These are phyloP conservation scores for Rhodinocichla rosea DNA, from an alignment of 2,113 vertebrate genomes.

Conservation along the genomic window DNA sequence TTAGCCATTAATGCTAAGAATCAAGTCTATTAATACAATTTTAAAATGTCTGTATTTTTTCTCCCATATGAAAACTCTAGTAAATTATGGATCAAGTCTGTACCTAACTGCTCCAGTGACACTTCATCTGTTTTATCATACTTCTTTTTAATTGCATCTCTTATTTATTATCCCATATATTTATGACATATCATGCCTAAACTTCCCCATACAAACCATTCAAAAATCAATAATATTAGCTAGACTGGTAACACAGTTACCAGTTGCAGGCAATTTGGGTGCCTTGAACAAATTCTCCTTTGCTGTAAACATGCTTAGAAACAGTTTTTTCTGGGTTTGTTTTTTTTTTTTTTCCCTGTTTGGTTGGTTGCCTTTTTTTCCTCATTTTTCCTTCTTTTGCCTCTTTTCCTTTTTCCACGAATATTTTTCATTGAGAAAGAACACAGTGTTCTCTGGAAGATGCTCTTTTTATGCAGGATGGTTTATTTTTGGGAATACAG, in stretches of 20 bases:
- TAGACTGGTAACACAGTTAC: not conserved
- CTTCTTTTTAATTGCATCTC: not conserved
- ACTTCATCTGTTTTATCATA: not conserved
- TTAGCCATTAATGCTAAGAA: not conserved
- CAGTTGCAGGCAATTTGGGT: fast-evolving
- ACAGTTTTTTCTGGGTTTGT: not conserved
- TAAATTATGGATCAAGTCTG: not conserved
- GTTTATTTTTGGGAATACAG: not conserved
- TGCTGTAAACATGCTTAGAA: not conserved
- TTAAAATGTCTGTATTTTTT: not conserved
- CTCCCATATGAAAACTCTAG: not conserved
- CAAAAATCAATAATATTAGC: not conserved
- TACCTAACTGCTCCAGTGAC: not conserved
- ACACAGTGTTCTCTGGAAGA: not conserved
- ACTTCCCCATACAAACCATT: not conserved
- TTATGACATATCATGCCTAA: fast-evolving
- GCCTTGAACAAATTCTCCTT: not conserved
- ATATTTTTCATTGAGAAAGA: not conserved
- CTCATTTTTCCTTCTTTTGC: not conserved
- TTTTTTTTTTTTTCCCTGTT: not conserved
- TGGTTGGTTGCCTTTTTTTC: not conserved
- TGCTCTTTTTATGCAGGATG: not conserved
- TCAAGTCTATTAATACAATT: not conserved
- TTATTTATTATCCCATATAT: not conserved
- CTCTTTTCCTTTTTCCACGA: not conserved